These are phyloP conservation scores for Sebastes hubbsi DNA, from an alignment of 2,797 vertebrate species.

Conservation along the genomic window DNA sequence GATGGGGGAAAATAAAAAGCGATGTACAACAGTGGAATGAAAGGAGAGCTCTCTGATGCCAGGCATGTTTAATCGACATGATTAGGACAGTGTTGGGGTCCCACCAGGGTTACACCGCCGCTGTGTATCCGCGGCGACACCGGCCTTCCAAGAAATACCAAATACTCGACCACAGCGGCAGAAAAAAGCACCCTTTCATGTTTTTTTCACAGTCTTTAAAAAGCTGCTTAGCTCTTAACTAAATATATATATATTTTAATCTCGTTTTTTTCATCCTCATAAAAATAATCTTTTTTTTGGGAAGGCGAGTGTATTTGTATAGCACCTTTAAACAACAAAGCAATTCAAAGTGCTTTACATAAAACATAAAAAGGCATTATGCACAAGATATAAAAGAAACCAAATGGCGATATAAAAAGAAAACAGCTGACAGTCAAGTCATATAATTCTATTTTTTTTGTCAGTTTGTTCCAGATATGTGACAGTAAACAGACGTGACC, in stretches of 20 bases:
- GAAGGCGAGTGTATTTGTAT: background rate
- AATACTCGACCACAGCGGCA: background rate
- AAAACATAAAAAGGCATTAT: background rate
- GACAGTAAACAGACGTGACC: background rate
- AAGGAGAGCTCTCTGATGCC: conserved; percentile 50
- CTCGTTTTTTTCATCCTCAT: background rate
- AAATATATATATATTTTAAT: background rate
- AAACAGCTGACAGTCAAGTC: background rate
- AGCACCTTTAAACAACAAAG: background rate
- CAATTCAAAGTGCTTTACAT: background rate
- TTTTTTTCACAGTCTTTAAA: conserved; percentile 10
- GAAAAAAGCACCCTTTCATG: background rate
- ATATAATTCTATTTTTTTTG: background rate
- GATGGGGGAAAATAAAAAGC: conserved; percentile 57
- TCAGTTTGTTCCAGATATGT: background rate
- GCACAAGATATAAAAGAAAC: background rate
- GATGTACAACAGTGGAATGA: conserved; percentile 53
- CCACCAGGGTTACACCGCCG: conserved; percentile 8
- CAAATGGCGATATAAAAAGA: background rate
- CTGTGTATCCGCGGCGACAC: background rate
- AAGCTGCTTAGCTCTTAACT: background rate
- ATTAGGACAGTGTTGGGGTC: conserved; percentile 47
- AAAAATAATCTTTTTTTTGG: background rate
- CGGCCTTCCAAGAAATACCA: conserved; percentile 18
- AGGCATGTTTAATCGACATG: conserved; percentile 56